Percentiles rank a stretch among this genome's conserved stretches.
phyloP scores from a whole-genome alignment of 1,140 invertebrate species.

The Tetraneura akinire region DNA sequence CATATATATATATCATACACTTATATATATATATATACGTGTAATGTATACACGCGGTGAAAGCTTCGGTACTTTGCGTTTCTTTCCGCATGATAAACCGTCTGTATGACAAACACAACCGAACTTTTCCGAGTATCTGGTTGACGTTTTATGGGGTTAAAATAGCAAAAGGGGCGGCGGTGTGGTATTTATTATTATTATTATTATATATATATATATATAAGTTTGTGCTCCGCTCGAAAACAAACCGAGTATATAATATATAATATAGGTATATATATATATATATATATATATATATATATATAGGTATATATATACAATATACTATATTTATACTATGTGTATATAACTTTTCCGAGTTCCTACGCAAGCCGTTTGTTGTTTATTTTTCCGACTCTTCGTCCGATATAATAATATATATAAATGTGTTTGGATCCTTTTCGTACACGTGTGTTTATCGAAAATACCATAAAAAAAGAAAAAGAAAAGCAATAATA shows the following conservation, averaged over 20 bases:
- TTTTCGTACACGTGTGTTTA: background rate
- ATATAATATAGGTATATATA: too few relatives aligned
- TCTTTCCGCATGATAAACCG: conserved; percentile 49
- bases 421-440: background rate
- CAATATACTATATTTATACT: too few relatives aligned
- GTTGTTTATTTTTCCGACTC: conserved; percentile 33
- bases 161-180: conserved; percentile 32
- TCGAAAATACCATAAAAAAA: conserved; percentile 17
- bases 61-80: conserved; percentile 48
- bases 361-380: background rate
- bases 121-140: conserved; percentile 41
- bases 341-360: too few relatives aligned
- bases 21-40: too few relatives aligned
- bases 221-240: background rate
- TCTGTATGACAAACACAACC: conserved; percentile 39
- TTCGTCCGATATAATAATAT: conserved; percentile 14
- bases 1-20: too few relatives aligned
- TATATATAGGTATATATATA: too few relatives aligned
- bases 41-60: too few relatives aligned
- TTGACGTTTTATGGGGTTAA: conserved; percentile 46
- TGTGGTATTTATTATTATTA: too few relatives aligned
- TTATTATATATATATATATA: too few relatives aligned
- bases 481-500: background rate
- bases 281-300: too few relatives aligned
- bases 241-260: conserved; percentile 29